Evolutionary conservation across 2,797 vertebrate species (phyloP).

Genomic region (Petrocephalus schoutedeni): DNA sequence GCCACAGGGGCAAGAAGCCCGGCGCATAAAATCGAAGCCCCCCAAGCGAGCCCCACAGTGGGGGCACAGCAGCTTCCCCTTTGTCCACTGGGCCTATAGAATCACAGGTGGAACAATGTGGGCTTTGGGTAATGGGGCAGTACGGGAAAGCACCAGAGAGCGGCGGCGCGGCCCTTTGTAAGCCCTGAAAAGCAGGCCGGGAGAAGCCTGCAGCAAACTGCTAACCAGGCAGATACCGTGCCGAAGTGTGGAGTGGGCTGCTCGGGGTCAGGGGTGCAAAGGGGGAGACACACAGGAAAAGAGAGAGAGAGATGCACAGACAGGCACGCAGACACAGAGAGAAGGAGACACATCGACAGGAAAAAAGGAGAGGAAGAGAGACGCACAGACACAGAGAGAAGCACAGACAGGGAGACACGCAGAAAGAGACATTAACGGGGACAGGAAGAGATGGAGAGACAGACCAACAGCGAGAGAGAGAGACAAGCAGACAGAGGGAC

Average conservation of each 20-base stretch:
- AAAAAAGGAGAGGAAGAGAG: not conserved
- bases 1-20: constrained; percentile 70
- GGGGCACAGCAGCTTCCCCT: constrained; percentile 76
- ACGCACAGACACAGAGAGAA: not conserved
- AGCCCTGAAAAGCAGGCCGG: not conserved
- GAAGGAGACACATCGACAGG: no score
- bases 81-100: constrained; percentile 75
- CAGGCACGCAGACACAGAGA: not conserved
- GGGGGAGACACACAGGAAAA: not conserved
- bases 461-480: not conserved
- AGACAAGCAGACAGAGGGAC: not conserved
- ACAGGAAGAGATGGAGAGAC: no score
- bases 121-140: not conserved
- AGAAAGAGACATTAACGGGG: not conserved
- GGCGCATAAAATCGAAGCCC: constrained; percentile 75
- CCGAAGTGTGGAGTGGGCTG: not conserved
- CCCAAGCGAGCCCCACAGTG: constrained; percentile 76
- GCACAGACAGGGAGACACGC: not conserved
- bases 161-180: not conserved
- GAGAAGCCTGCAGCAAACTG: not conserved
- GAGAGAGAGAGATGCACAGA: not conserved
- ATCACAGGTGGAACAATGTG: constrained; percentile 42
- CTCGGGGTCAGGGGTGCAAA: not conserved
- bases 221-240: not conserved
- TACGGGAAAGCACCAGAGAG: not conserved